Conservation (phyloP, 2,113 vertebrate genomes). For the Tetrao urogallus region DNA sequence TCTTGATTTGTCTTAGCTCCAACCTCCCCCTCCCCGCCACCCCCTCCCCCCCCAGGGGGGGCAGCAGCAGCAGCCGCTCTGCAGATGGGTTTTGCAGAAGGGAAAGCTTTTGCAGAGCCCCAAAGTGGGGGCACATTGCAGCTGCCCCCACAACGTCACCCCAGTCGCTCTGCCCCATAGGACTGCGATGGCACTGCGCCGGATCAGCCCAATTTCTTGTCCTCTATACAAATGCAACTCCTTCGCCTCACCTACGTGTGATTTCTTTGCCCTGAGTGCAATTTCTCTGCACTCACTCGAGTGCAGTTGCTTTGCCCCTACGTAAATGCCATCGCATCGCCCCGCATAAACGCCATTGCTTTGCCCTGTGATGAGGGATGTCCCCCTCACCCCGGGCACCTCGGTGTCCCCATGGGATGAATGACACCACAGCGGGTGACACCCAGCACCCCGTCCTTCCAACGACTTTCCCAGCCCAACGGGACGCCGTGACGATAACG, state of each 20-base stretch:
- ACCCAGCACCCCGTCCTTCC: not conserved
- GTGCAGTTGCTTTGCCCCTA: too few species aligned
- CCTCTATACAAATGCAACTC: not conserved
- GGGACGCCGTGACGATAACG: not conserved
- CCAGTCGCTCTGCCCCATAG: accelerated
- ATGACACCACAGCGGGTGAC: not conserved
- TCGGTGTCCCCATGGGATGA: not conserved
- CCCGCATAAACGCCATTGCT: not conserved
- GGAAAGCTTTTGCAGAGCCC: not conserved
- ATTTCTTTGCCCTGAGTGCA: too few species aligned
- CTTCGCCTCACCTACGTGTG: not conserved
- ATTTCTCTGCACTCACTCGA: too few species aligned
- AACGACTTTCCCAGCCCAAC: not conserved
- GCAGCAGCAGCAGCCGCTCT: not conserved
- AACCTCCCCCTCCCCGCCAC: not conserved
- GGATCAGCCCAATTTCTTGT: not conserved
- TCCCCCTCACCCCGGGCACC: too few species aligned
- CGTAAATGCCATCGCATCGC: too few species aligned
- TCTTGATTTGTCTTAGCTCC: conserved; percentile 84
- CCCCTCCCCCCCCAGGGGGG: not conserved
- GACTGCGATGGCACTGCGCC: not conserved
- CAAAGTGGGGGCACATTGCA: accelerated
- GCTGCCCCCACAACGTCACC: accelerated
- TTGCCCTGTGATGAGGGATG: not conserved
- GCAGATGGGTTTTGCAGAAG: not conserved